phyloP scores from a whole-genome alignment of 2,113 vertebrate genomes.

The Perca flavescens region DNA sequence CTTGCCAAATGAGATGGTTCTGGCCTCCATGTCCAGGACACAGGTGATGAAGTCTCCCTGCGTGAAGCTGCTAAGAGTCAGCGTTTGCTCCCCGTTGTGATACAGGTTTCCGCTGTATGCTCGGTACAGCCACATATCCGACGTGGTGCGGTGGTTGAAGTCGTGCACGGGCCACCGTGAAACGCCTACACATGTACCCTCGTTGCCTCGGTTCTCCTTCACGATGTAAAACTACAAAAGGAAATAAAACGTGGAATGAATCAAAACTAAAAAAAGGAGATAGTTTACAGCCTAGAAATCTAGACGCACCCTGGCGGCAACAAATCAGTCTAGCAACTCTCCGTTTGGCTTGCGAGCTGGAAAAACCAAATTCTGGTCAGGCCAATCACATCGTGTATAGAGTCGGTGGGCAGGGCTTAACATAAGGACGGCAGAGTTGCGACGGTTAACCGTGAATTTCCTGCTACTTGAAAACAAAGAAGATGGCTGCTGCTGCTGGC shows the following conservation, averaged over 20 bases:
- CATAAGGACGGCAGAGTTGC: no score
- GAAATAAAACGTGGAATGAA: not conserved
- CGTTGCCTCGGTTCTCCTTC: slow-evolving; percentile 88
- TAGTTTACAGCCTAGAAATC: no score
- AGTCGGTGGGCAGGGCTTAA: no score
- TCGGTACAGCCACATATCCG: slow-evolving; percentile 89
- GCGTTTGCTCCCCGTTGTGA: slow-evolving; percentile 85
- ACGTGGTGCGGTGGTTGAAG: slow-evolving; percentile 88
- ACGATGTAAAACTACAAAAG: slow-evolving; percentile 83
- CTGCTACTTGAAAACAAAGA: no score
- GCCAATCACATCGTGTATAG: no score
- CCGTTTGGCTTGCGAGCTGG: no score
- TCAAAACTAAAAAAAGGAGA: not conserved
- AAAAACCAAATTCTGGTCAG: no score
- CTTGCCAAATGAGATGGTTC: slow-evolving; percentile 87
- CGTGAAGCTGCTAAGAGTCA: slow-evolving; percentile 85
- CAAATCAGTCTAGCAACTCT: no score
- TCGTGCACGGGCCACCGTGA: slow-evolving; percentile 87
- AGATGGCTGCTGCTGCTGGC: no score
- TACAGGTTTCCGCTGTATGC: slow-evolving; percentile 89
- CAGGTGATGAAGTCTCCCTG: slow-evolving; percentile 89
- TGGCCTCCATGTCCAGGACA: slow-evolving; percentile 87
- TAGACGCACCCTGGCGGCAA: no score
- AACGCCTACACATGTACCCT: slow-evolving; percentile 86
- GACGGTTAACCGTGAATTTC: no score